Conservation (phyloP, 1,140 invertebrate species). For the Brachionus koreanus region DNA sequence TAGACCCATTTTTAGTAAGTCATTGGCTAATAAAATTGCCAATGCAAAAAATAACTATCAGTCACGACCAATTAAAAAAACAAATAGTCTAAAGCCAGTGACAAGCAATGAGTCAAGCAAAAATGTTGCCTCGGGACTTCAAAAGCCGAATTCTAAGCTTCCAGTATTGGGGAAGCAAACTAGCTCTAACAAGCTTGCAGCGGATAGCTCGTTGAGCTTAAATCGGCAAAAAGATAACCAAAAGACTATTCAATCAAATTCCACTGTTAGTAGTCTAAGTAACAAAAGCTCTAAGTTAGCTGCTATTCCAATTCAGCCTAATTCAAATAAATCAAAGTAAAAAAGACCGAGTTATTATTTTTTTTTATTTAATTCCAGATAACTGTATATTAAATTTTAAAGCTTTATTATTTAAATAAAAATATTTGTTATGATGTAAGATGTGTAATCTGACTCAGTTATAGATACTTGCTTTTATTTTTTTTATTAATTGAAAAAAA, state of each 20-base stretch:
- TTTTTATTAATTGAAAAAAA: background rate
- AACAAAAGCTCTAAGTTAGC: background rate
- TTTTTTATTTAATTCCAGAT: background rate
- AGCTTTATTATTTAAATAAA: background rate
- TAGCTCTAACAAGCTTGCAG: background rate
- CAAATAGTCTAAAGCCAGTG: background rate
- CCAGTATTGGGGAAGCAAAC: background rate
- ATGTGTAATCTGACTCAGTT: background rate
- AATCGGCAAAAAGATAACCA: background rate
- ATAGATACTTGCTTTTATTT: background rate
- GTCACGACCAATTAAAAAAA: background rate
- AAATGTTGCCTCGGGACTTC: background rate
- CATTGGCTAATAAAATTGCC: constrained; percentile 38
- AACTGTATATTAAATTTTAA: background rate
- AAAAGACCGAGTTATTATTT: background rate
- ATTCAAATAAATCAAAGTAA: constrained; percentile 22
- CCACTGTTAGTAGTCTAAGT: background rate
- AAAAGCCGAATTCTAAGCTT: background rate
- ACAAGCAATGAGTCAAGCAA: background rate
- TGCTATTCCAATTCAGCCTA: background rate
- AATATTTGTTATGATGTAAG: background rate
- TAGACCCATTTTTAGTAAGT: constrained; percentile 37
- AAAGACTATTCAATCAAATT: background rate
- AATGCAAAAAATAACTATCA: constrained; percentile 22
- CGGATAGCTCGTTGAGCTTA: background rate